Percentiles rank a stretch among this genome's conserved stretches.
Evolutionary conservation across 2,797 vertebrate species (phyloP).

Genomic region (Amblyopsis hoosieri): DNA sequence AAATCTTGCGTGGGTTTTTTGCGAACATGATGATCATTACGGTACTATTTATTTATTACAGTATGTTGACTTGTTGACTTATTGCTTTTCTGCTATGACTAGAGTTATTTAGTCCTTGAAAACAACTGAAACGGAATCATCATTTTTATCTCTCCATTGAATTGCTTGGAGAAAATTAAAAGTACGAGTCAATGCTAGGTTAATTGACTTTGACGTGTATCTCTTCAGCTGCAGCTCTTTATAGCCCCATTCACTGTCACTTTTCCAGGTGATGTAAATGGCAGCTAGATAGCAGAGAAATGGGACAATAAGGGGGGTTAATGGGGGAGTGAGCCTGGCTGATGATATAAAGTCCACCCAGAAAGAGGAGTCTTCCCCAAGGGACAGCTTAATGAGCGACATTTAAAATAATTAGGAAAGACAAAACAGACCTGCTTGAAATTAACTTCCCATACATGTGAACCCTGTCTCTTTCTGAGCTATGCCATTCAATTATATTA

Average conservation of each 20-base stretch:
- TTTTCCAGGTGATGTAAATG: constrained; percentile 49
- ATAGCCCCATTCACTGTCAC: constrained; percentile 48
- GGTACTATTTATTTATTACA: no score
- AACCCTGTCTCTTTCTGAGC: constrained; percentile 35
- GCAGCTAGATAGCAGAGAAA: constrained; percentile 56
- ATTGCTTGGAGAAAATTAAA: no score
- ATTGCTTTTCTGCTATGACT: no score
- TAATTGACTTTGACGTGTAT: constrained; percentile 17
- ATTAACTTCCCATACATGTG: constrained; percentile 55
- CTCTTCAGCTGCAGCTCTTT: constrained; percentile 45
- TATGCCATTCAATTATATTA: constrained; percentile 46
- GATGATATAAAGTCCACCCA: constrained; percentile 68
- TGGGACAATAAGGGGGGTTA: constrained; percentile 65
- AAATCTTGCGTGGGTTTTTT: no score
- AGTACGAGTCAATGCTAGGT: not conserved
- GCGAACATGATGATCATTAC: no score
- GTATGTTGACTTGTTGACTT: no score
- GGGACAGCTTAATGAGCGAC: constrained; percentile 68
- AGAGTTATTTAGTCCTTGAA: no score
- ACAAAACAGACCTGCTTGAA: constrained; percentile 64
- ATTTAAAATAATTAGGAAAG: constrained; percentile 77
- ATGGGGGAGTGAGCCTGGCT: constrained; percentile 59
- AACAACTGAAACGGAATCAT: no score
- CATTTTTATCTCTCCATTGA: no score
- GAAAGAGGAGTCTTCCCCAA: constrained; percentile 46